A percentile compares a stretch with the other conserved stretches of the same genome.
phyloP scores from a whole-genome alignment of 1,140 invertebrate species.

The Diabrotica undecimpunctata region DNA sequence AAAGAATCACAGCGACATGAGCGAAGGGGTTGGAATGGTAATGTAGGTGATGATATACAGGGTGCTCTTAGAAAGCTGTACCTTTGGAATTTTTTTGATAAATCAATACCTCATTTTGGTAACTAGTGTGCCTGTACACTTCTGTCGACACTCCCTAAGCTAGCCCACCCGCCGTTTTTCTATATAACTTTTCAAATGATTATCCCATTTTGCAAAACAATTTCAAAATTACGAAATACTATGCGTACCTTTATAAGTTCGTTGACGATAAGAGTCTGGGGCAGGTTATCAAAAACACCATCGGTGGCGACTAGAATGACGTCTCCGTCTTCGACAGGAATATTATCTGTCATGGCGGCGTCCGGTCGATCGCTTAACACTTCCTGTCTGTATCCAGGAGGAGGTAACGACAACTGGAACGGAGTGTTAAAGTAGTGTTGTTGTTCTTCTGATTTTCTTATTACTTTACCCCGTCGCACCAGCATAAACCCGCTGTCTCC shows the following conservation, averaged over 20 bases:
- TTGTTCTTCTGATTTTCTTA: slow-evolving; percentile 91
- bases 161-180: no score
- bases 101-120: no score
- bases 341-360: slow-evolving; percentile 84
- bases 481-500: slow-evolving; percentile 98
- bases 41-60: no score
- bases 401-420: slow-evolving; percentile 91
- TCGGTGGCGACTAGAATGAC: slow-evolving; percentile 94
- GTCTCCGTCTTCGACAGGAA: slow-evolving; percentile 90
- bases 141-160: no score
- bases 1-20: no score
- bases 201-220: no score
- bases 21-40: no score
- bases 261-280: slow-evolving; percentile 79
- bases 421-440: slow-evolving; percentile 99
- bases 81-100: no score
- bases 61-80: no score
- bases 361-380: slow-evolving; percentile 90
- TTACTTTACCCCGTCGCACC: slow-evolving; percentile 78
- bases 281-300: slow-evolving; percentile 97
- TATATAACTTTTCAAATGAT: no score
- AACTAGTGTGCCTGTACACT: no score
- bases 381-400: slow-evolving; percentile 77
- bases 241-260: slow-evolving; percentile 63
- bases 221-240: no score